Evolutionary conservation across 2,888 invertebrate species (phyloP).

Genomic region (Cosmopolites sordidus): DNA sequence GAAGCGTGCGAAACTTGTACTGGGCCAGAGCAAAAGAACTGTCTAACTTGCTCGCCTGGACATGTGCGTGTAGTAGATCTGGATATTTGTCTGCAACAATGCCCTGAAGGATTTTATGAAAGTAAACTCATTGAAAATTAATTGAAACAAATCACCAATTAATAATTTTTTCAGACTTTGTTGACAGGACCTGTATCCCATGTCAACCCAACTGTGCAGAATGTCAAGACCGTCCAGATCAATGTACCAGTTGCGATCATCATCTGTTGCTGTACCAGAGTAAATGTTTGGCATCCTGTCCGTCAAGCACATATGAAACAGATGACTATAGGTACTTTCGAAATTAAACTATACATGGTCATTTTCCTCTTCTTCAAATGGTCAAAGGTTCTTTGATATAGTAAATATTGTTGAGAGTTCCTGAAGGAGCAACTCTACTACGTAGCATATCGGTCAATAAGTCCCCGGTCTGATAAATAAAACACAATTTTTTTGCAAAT

Average conservation of each 20-base stretch:
- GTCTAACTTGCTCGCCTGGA: slow-evolving; percentile 78
- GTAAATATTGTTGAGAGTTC: too few relatives aligned
- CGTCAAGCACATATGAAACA: slow-evolving; percentile 75
- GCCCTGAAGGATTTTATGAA: slow-evolving; percentile 86
- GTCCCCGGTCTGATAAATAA: too few relatives aligned
- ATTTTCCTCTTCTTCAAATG: not conserved
- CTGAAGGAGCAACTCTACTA: too few relatives aligned
- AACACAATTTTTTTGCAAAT: too few relatives aligned
- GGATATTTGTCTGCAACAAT: slow-evolving; percentile 81
- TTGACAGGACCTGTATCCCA: slow-evolving; percentile 70
- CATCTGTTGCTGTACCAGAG: slow-evolving; percentile 78
- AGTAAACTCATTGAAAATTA: slow-evolving; percentile 50
- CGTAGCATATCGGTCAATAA: too few relatives aligned
- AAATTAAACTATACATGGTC: slow-evolving; percentile 31
- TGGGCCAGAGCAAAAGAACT: slow-evolving; percentile 82
- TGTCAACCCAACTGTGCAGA: slow-evolving; percentile 84
- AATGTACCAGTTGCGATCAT: slow-evolving; percentile 84
- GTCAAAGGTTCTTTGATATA: not conserved
- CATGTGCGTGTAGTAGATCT: slow-evolving; percentile 79
- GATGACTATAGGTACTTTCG: slow-evolving; percentile 68
- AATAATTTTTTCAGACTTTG: slow-evolving; percentile 37
- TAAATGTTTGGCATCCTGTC: slow-evolving; percentile 80
- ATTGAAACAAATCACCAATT: not conserved
- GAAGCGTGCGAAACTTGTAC: slow-evolving; percentile 87
- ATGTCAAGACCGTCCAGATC: slow-evolving; percentile 76